Evolutionary conservation across 1,140 invertebrate species (phyloP).

Genomic region (Papilio machaon): DNA sequence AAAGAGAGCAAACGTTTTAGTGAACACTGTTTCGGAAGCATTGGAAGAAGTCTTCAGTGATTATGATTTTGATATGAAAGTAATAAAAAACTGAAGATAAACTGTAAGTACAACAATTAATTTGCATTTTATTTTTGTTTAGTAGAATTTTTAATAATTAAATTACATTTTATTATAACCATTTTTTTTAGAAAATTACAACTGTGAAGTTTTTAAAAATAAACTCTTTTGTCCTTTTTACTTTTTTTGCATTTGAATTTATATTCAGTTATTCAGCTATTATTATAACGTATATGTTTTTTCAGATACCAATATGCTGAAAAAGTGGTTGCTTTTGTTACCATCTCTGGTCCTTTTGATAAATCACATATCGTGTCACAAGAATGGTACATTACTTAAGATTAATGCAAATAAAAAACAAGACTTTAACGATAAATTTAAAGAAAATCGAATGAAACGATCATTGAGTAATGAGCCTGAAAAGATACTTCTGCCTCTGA

Average conservation of each 20-base stretch:
- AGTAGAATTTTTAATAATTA: background rate
- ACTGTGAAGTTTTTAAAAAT: background rate
- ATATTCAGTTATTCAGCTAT: slow-evolving; percentile 36
- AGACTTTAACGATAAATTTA: slow-evolving; percentile 47
- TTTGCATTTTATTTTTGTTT: background rate
- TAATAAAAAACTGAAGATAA: background rate
- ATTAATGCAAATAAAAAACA: background rate
- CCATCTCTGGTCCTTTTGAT: slow-evolving; percentile 56
- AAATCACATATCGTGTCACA: slow-evolving; percentile 43
- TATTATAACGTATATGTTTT: slow-evolving; percentile 37
- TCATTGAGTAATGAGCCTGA: slow-evolving; percentile 47
- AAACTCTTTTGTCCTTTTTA: background rate
- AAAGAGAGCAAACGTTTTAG: slow-evolving; percentile 1
- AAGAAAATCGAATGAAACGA: slow-evolving; percentile 59
- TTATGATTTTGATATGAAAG: slow-evolving; percentile 11
- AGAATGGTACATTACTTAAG: slow-evolving; percentile 43
- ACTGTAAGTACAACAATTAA: slow-evolving; percentile 26
- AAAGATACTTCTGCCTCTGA: slow-evolving; percentile 40
- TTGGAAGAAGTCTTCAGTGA: background rate
- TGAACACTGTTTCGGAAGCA: background rate
- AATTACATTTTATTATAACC: background rate
- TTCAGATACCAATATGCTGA: slow-evolving; percentile 66
- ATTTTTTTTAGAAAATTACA: background rate
- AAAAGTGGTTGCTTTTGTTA: slow-evolving; percentile 50
- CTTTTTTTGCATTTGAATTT: background rate